Evolutionary conservation across 2,113 vertebrate species (phyloP).

Genomic region (Psilopsiagon aymara): DNA sequence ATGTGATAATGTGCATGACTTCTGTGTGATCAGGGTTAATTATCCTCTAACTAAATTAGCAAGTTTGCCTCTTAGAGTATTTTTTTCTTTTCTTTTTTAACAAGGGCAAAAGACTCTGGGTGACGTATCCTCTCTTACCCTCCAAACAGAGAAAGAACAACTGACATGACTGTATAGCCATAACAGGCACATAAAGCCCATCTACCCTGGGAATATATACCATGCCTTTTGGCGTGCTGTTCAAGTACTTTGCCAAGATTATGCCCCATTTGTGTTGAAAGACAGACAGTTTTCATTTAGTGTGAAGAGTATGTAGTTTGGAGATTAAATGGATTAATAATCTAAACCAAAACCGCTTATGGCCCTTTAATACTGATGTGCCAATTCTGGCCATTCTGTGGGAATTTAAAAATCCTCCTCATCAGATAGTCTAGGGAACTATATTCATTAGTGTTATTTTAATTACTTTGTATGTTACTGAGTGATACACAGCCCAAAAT

Average conservation of each 20-base stretch:
- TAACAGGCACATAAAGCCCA: background rate
- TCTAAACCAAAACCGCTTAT: background rate
- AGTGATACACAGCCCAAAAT: background rate
- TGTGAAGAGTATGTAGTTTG: background rate
- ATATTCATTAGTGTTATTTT: background rate
- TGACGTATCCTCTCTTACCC: background rate
- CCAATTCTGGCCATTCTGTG: background rate
- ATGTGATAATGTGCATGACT: slow-evolving; percentile 48
- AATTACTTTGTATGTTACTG: slow-evolving; percentile 13
- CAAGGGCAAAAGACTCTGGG: background rate
- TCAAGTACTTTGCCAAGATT: background rate
- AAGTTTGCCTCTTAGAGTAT: background rate
- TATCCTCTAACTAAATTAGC: slow-evolving; percentile 41
- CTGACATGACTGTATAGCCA: background rate
- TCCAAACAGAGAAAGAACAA: background rate
- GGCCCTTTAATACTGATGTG: background rate
- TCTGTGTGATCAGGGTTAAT: slow-evolving; percentile 43
- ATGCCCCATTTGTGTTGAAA: background rate
- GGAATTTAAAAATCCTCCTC: background rate
- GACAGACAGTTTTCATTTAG: slow-evolving; percentile 2
- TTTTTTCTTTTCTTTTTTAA: background rate
- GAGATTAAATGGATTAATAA: background rate
- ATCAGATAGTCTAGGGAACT: background rate
- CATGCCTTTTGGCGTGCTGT: background rate
- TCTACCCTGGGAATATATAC: background rate